A percentile compares a stretch with the other conserved stretches of the same genome.
Evolutionary conservation across 1,140 invertebrate species (phyloP).

Genomic region (Drosophila mayri): DNA sequence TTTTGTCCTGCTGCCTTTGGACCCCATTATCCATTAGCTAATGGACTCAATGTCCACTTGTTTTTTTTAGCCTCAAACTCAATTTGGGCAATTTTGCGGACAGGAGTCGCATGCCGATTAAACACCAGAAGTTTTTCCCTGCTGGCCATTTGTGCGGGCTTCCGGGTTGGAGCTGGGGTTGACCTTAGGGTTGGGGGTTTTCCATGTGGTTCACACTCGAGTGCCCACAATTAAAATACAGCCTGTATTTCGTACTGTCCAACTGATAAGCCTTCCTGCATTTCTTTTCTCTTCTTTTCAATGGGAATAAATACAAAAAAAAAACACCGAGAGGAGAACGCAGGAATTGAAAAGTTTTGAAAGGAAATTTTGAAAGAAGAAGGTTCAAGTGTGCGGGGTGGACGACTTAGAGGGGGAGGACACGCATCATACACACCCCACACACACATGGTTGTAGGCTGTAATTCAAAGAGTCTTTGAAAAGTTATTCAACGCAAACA

Average conservation of each 20-base stretch:
- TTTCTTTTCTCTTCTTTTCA: slow-evolving; percentile 61
- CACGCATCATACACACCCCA: slow-evolving; percentile 14
- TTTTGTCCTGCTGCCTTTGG: neutral
- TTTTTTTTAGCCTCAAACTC: slow-evolving; percentile 28
- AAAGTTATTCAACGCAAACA: slow-evolving; percentile 60
- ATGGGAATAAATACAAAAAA: slow-evolving; percentile 22
- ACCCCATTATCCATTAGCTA: slow-evolving; percentile 31
- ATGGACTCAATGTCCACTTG: slow-evolving; percentile 49
- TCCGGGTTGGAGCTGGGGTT: neutral
- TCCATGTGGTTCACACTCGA: slow-evolving; percentile 71
- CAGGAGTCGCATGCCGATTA: slow-evolving; percentile 15
- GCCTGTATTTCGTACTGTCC: slow-evolving; percentile 56
- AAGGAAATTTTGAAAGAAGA: slow-evolving; percentile 72
- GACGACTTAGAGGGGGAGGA: neutral
- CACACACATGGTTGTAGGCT: slow-evolving; percentile 22
- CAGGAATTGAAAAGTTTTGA: slow-evolving; percentile 77
- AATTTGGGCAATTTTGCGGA: slow-evolving; percentile 29
- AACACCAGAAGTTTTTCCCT: slow-evolving; percentile 39
- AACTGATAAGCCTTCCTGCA: slow-evolving; percentile 82
- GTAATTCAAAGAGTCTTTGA: slow-evolving; percentile 53
- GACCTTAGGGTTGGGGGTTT: neutral
- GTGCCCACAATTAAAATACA: slow-evolving; percentile 82
- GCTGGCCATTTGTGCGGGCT: slow-evolving; percentile 56
- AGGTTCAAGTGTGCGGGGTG: slow-evolving; percentile 17
- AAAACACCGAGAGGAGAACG: slow-evolving; percentile 13